Evolutionary conservation across 2,888 invertebrate species (phyloP).

Genomic region (Temnothorax unifasciatus): DNA sequence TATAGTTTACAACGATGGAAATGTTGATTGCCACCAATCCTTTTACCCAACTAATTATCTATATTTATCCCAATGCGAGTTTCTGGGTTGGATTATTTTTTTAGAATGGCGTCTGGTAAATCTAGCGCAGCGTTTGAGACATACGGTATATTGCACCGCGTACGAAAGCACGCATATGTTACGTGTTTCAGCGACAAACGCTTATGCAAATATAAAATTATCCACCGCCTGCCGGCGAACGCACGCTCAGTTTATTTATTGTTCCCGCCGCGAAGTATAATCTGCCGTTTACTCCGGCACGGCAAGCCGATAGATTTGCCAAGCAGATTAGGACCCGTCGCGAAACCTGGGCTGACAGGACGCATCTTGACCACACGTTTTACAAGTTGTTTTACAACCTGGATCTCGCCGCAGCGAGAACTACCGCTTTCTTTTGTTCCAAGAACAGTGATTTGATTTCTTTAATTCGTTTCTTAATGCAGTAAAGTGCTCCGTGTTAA

Average conservation of each 20-base stretch:
- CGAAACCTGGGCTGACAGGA: slow-evolving; percentile 72
- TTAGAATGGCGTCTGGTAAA: slow-evolving; percentile 36
- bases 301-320: slow-evolving; percentile 74
- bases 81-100: slow-evolving; percentile 32
- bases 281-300: slow-evolving; percentile 29
- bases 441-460: slow-evolving; percentile 57
- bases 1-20: not conserved
- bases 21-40: slow-evolving; percentile 14
- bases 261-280: slow-evolving; percentile 59
- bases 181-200: slow-evolving; percentile 64
- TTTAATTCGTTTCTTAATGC: slow-evolving; percentile 48
- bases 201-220: slow-evolving; percentile 77
- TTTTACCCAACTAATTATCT: not conserved
- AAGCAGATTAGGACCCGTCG: slow-evolving; percentile 75
- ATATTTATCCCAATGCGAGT: slow-evolving; percentile 15
- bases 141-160: not conserved
- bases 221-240: slow-evolving; percentile 62
- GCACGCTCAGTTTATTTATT: slow-evolving; percentile 74
- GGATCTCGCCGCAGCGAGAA: slow-evolving; percentile 65
- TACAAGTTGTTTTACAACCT: slow-evolving; percentile 85
- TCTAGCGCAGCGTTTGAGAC: not conserved
- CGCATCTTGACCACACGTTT: slow-evolving; percentile 81
- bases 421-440: slow-evolving; percentile 70
- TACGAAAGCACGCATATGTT: not conserved
- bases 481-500: not conserved